These are phyloP conservation scores for Cairina moschata DNA, from an alignment of 2,113 vertebrate species.

Conservation along the genomic window DNA sequence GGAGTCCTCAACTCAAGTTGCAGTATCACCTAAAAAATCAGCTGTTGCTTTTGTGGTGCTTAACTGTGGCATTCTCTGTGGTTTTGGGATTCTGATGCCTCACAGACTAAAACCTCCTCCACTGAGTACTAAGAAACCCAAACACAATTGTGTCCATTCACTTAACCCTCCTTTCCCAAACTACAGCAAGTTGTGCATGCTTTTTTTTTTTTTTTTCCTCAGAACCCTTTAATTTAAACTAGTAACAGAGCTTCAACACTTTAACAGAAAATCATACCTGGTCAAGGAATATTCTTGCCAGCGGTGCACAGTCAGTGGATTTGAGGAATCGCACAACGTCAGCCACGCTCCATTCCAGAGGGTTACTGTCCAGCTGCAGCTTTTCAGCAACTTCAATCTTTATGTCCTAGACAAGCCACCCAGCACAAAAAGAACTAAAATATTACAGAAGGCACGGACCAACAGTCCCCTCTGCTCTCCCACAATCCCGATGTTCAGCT, in stretches of 20 bases:
- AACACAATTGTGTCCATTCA: not conserved
- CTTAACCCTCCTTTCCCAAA: not conserved
- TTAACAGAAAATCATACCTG: slow-evolving; percentile 81
- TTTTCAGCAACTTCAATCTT: slow-evolving; percentile 88
- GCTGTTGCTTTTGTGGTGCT: not conserved
- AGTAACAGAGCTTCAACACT: not conserved
- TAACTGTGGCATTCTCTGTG: not conserved
- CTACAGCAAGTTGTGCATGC: fast-evolving
- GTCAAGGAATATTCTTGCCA: slow-evolving; percentile 95
- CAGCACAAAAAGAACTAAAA: slow-evolving; percentile 7
- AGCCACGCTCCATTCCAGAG: slow-evolving; percentile 93
- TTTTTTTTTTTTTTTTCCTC: not conserved
- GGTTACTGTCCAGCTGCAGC: slow-evolving; percentile 93
- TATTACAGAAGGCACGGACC: not conserved
- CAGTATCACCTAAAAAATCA: not conserved
- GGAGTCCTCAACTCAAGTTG: not conserved
- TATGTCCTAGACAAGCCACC: slow-evolving; percentile 72
- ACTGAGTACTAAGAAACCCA: not conserved
- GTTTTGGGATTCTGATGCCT: not conserved
- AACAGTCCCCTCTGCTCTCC: not conserved
- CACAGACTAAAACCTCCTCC: not conserved
- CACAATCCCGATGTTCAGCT: not conserved
- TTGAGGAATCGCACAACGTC: slow-evolving; percentile 96
- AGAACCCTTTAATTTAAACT: too few relatives aligned
- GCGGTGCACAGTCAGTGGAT: slow-evolving; percentile 94